Base-by-base conservation (phyloP, 2,113 vertebrate genomes). In the Pelmatolapia mariae region DNA sequence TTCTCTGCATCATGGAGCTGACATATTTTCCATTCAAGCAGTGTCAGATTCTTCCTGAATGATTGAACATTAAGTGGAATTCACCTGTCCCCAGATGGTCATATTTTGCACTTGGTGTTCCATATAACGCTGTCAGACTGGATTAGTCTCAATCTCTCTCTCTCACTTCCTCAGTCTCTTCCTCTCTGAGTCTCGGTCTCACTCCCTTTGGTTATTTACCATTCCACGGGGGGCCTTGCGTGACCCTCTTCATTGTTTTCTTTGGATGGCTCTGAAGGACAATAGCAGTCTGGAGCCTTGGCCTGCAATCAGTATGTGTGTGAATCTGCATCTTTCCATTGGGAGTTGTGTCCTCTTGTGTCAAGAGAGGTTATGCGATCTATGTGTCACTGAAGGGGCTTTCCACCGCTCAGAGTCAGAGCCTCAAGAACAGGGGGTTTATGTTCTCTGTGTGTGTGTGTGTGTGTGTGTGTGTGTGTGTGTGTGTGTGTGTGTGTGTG, bases 291-390 rank as follows among this genome's bases (percentile, higher is more conserved):
- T 92, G 81, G 89, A 93, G 92, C 91, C 89, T 93, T 81, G 88
- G 92, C 91, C 89, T 47, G 86, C 89, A 31, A 91, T 89, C 91
- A 59, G 91, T 47, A 33, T 93, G 95, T 94, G 90, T 92, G 71
- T 47, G 93, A 93, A 92, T 95, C 92, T 90, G 91, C 89, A 84
- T 92, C 91, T 94, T 92, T 95, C 95, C 94, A 94, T 84, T 87
- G 92, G 89, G 91, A 94, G 87, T 86, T 91, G 87, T 92, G 90
- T 94, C 90, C 91, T 94, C 92, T 79, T 78, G 85, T 93, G 94
- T 92, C 94, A 91, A 79, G 91, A 89, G 89, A 95, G 94, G 92
- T 95, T 92, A 95, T 92, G 93, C 94, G 95, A 95, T 94, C 94
- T 92, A 86, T 93, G 90, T 94, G 92, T 89, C 93, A 95, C 90